Evolutionary conservation across 2,888 invertebrate species (phyloP).

Genomic region (Drosophila cracens): DNA sequence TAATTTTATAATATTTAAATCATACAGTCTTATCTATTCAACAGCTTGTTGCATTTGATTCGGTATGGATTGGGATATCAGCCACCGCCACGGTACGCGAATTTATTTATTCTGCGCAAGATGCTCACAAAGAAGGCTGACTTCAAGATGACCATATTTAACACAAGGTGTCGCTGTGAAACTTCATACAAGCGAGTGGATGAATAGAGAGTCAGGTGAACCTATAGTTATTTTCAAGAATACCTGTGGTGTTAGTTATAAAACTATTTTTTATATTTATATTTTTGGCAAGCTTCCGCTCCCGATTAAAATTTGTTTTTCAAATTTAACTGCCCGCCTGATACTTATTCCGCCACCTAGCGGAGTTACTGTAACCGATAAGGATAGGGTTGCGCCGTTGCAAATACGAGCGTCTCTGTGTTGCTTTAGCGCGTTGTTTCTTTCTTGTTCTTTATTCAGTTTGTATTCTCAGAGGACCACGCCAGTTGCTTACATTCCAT

Average conservation of each 20-base stretch:
- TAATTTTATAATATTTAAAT: neutral
- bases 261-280: no score
- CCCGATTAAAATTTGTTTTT: neutral
- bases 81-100: neutral
- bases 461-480: neutral
- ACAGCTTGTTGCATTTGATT: neutral
- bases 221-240: no score
- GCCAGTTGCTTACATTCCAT: neutral
- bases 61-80: neutral
- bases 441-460: slow-evolving; percentile 1
- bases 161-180: neutral
- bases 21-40: neutral
- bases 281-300: neutral
- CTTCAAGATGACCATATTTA: neutral
- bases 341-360: no score
- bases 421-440: no score
- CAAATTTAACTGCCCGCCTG: neutral
- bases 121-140: neutral
- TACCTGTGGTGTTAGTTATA: no score
- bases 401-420: no score
- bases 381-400: neutral
- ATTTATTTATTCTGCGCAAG: neutral
- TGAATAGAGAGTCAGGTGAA: neutral
- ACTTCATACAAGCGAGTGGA: neutral
- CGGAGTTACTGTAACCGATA: neutral